Percentiles rank a stretch among this genome's conserved stretches.
Conservation (phyloP, 2,888 invertebrate genomes). For the Alviniconcha strummeri region DNA sequence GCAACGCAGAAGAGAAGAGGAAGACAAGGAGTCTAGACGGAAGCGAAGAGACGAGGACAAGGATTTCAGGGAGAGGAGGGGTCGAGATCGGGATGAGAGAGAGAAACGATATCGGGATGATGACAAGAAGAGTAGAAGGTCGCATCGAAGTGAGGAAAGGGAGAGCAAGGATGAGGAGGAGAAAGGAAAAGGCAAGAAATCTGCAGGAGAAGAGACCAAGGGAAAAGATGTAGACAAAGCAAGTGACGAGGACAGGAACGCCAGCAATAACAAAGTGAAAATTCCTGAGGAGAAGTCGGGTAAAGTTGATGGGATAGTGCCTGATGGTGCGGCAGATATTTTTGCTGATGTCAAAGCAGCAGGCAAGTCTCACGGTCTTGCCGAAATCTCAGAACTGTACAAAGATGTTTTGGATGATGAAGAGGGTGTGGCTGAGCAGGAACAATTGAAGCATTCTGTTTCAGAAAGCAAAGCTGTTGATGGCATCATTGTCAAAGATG, state of each 20-base stretch:
- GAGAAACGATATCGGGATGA: background rate
- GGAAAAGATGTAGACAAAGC: background rate
- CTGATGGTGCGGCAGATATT: background rate
- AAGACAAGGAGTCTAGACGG: slow-evolving; percentile 22
- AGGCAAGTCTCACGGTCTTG: slow-evolving; percentile 13
- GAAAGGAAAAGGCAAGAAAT: background rate
- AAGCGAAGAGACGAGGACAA: slow-evolving; percentile 20
- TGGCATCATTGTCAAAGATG: background rate
- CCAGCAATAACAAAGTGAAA: background rate
- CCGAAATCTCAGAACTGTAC: slow-evolving; percentile 22
- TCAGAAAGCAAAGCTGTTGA: background rate
- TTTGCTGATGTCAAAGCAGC: background rate
- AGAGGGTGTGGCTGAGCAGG: background rate
- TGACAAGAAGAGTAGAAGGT: background rate
- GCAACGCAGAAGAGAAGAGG: slow-evolving; percentile 16
- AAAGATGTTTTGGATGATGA: slow-evolving; percentile 16
- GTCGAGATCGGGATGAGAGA: background rate
- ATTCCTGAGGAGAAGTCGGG: background rate
- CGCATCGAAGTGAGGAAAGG: background rate
- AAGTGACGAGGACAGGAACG: background rate
- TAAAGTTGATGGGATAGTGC: background rate
- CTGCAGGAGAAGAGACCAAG: background rate
- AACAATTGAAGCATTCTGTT: background rate
- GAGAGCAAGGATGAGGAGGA: background rate
- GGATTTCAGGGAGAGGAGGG: slow-evolving; percentile 7